These are phyloP conservation scores for Drosophila paranaensis DNA, from an alignment of 2,888 invertebrate genomes.

Conservation along the genomic window DNA sequence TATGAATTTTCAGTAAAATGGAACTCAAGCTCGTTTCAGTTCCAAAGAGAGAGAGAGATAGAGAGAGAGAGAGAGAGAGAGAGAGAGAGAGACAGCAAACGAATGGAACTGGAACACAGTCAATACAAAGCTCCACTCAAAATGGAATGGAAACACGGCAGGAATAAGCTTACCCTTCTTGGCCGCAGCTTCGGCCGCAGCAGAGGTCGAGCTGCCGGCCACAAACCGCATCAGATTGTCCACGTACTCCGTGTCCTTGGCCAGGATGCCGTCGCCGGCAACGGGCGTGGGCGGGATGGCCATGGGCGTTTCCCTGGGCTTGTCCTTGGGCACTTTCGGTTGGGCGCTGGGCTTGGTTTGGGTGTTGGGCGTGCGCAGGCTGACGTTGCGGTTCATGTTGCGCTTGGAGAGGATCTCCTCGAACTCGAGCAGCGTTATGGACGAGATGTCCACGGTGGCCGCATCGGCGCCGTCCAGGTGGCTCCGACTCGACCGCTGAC, in stretches of 20 bases:
- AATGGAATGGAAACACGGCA: neutral
- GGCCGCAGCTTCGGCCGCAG: neutral
- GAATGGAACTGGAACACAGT: neutral
- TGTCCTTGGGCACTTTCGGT: neutral
- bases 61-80: no score
- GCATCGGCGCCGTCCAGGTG: slow-evolving; percentile 80
- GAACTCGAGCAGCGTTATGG: slow-evolving; percentile 84
- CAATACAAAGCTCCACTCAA: neutral
- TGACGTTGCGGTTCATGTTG: slow-evolving; percentile 79
- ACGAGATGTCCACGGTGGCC: slow-evolving; percentile 83
- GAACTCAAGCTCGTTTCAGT: neutral
- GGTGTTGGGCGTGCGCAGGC: slow-evolving; percentile 75
- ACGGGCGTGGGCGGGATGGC: neutral
- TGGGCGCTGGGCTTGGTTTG: slow-evolving; percentile 44
- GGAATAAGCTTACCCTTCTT: slow-evolving; percentile 1
- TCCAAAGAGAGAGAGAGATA: neutral
- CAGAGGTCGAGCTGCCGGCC: slow-evolving; percentile 51
- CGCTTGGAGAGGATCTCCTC: slow-evolving; percentile 83
- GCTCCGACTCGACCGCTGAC: slow-evolving; percentile 2
- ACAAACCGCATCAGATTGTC: slow-evolving; percentile 78
- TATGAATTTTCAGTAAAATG: no score
- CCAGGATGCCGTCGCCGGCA: slow-evolving; percentile 31
- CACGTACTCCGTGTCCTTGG: slow-evolving; percentile 79
- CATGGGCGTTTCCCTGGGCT: neutral
- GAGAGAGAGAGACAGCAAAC: no score